Evolutionary conservation across 1,140 invertebrate species (phyloP).

Genomic region (Drosophila melanica): DNA sequence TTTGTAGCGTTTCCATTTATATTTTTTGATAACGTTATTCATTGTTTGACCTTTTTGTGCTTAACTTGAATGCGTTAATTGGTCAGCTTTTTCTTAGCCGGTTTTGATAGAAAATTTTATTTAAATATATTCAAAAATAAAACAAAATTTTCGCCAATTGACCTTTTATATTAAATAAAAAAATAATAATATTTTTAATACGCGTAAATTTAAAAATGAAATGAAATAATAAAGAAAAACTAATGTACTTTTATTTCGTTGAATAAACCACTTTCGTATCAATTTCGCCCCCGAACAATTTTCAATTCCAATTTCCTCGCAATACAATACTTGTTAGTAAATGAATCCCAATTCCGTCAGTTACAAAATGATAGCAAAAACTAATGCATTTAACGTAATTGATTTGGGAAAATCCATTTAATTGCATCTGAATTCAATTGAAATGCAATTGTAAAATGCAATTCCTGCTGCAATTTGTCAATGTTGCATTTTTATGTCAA

Average conservation of each 20-base stretch:
- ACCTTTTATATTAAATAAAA: too few species aligned
- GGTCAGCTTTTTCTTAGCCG: constrained; percentile 21
- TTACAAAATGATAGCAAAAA: too few species aligned
- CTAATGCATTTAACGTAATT: constrained; percentile 7
- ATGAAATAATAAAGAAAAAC: too few species aligned
- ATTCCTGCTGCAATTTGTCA: constrained; percentile 57
- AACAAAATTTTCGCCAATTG: neutral
- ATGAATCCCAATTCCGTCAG: too few species aligned
- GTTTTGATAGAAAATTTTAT: too few species aligned
- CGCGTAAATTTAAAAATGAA: too few species aligned
- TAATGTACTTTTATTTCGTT: too few species aligned
- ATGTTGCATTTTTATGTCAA: constrained; percentile 58
- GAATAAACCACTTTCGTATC: too few species aligned
- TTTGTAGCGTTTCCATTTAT: constrained; percentile 1
- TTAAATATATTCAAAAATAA: neutral
- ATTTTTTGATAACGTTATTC: constrained; percentile 28
- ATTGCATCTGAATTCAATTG: constrained; percentile 43
- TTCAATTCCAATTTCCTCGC: too few species aligned
- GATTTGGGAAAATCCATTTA: constrained; percentile 14
- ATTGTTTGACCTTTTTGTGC: constrained; percentile 10
- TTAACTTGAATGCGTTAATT: constrained; percentile 17
- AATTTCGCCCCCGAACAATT: too few species aligned
- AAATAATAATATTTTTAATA: too few species aligned
- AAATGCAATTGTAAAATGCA: constrained; percentile 34
- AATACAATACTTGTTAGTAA: too few species aligned